phyloP scores from a whole-genome alignment of 2,888 invertebrate species.

The Catocala fraxini region DNA sequence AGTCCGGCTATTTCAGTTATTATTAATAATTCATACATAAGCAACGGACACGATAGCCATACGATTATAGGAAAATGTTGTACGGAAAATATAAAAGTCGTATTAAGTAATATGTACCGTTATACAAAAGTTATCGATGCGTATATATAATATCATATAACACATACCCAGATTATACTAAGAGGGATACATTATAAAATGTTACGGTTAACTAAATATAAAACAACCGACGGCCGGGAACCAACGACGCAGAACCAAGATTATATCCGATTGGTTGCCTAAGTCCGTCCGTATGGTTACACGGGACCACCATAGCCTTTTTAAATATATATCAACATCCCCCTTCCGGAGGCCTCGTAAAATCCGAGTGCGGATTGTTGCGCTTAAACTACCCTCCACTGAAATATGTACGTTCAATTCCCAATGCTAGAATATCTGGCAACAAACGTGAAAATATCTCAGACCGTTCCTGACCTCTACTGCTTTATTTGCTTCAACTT shows the following conservation, averaged over 20 bases:
- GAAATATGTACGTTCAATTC: slow-evolving; percentile 64
- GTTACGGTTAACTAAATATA: slow-evolving; percentile 9
- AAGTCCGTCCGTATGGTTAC: slow-evolving; percentile 50
- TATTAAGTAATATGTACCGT: too few relatives aligned
- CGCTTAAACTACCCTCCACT: slow-evolving; percentile 57
- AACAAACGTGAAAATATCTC: slow-evolving; percentile 53
- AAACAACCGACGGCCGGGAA: slow-evolving; percentile 7
- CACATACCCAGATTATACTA: slow-evolving; percentile 4
- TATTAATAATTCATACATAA: too few relatives aligned
- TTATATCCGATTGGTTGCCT: slow-evolving; percentile 56
- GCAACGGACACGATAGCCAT: too few relatives aligned
- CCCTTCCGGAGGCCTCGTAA: slow-evolving; percentile 58
- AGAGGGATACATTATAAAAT: slow-evolving; percentile 3
- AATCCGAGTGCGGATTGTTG: slow-evolving; percentile 65
- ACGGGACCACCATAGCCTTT: slow-evolving; percentile 53
- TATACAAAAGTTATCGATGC: not conserved
- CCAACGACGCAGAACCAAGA: slow-evolving; percentile 40
- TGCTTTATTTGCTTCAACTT: slow-evolving; percentile 25
- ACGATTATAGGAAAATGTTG: too few relatives aligned
- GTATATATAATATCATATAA: not conserved
- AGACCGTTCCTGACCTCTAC: slow-evolving; percentile 25
- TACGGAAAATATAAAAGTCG: too few relatives aligned
- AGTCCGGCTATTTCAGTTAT: too few relatives aligned
- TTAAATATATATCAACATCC: slow-evolving; percentile 45
- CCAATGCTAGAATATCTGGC: slow-evolving; percentile 49